phyloP scores from a whole-genome alignment of 2,113 vertebrate genomes.

The Coptodon rendalli region DNA sequence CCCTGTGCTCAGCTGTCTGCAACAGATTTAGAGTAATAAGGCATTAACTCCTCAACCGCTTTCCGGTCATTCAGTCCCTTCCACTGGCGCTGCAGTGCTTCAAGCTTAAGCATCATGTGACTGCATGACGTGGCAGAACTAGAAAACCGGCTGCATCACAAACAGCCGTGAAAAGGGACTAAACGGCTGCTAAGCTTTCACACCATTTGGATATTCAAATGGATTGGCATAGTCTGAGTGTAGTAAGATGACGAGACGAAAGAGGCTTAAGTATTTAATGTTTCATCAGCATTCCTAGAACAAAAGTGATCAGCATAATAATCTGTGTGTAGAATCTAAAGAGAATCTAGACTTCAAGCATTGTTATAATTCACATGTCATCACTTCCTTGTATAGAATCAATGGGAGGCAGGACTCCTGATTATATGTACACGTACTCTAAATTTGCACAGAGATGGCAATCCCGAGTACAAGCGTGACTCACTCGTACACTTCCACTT shows the following conservation, averaged over 20 bases:
- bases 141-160: neutral
- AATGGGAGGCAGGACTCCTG: neutral
- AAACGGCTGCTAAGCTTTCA: neutral
- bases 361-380: neutral
- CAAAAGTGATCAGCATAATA: neutral
- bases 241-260: neutral
- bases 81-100: neutral
- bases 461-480: neutral
- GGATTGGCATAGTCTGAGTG: neutral
- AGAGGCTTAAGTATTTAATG: neutral
- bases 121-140: neutral
- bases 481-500: neutral
- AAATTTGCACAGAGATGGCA: neutral
- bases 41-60: slow-evolving; percentile 28
- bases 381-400: neutral
- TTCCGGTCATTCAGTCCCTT: neutral
- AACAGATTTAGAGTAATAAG: slow-evolving; percentile 38
- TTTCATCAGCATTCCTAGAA: neutral
- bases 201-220: neutral
- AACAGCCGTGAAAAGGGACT: neutral
- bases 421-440: neutral
- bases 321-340: neutral
- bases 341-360: neutral
- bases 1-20: neutral
- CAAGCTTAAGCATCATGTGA: slow-evolving; percentile 44